phyloP scores from a whole-genome alignment of 2,888 invertebrate genomes.

The Unio delphinus region DNA sequence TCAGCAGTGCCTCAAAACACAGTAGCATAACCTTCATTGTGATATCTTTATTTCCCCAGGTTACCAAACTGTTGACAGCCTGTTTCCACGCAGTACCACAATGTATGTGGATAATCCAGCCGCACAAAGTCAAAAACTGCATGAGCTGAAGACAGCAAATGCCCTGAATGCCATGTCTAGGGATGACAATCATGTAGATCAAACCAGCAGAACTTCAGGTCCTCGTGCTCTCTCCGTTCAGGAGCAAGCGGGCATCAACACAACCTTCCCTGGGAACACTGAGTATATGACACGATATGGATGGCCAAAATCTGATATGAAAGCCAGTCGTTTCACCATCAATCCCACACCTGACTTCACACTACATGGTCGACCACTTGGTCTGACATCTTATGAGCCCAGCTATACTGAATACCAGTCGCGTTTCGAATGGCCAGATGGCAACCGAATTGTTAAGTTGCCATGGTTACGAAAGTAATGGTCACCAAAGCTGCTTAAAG shows the following conservation, averaged over 20 bases:
- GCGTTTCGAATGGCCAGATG: constrained; percentile 69
- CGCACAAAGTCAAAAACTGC: constrained; percentile 33
- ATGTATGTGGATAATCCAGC: constrained; percentile 34
- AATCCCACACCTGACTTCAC: constrained; percentile 69
- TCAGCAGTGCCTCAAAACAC: neutral
- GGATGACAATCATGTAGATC: constrained; percentile 6
- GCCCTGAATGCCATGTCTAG: constrained; percentile 38
- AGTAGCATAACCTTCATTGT: neutral
- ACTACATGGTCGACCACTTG: constrained; percentile 63
- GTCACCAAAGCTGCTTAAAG: too few species aligned
- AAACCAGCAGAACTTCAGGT: constrained; percentile 22
- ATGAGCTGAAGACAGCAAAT: constrained; percentile 47
- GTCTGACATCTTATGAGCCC: constrained; percentile 39
- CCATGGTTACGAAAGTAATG: constrained; percentile 64
- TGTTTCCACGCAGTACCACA: constrained; percentile 53
- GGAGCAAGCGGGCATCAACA: constrained; percentile 70
- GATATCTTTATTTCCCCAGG: constrained; percentile 35
- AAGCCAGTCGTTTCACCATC: constrained; percentile 61
- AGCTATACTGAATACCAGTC: constrained; percentile 67
- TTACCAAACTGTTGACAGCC: constrained; percentile 59
- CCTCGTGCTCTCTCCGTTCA: constrained; percentile 58
- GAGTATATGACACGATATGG: constrained; percentile 67
- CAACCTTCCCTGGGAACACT: constrained; percentile 65
- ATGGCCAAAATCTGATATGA: constrained; percentile 45
- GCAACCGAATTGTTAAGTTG: constrained; percentile 57